Evolutionary conservation across 2,113 vertebrate species (phyloP).

Genomic region (Neodontobutis hainanensis): DNA sequence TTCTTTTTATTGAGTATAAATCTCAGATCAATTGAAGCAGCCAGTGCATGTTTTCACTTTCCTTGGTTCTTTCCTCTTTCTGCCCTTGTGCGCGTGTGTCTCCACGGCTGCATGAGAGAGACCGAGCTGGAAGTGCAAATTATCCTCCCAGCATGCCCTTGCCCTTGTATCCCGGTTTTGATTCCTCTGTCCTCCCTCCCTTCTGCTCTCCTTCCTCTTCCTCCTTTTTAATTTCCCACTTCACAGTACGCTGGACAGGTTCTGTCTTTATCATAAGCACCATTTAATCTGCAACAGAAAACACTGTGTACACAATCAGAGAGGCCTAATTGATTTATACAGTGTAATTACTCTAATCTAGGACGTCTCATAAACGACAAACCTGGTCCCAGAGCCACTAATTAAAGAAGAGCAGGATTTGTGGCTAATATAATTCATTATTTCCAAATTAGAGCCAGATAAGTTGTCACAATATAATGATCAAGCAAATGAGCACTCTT

Average conservation of each 20-base stretch:
- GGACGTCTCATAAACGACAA: slow-evolving; percentile 68
- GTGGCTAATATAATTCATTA: slow-evolving; percentile 75
- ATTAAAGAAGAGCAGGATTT: slow-evolving; percentile 73
- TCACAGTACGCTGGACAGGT: slow-evolving; percentile 59
- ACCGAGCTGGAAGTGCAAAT: slow-evolving; percentile 66
- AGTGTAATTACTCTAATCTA: slow-evolving; percentile 69
- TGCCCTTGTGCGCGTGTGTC: slow-evolving; percentile 69
- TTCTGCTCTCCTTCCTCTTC: slow-evolving; percentile 25
- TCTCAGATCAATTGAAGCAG: not conserved
- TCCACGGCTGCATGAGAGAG: slow-evolving; percentile 67
- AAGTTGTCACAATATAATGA: slow-evolving; percentile 69
- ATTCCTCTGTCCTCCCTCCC: slow-evolving; percentile 50
- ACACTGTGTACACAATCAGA: slow-evolving; percentile 64
- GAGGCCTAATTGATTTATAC: slow-evolving; percentile 73
- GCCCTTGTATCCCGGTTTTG: slow-evolving; percentile 61
- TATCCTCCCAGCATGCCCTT: slow-evolving; percentile 70
- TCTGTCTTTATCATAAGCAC: slow-evolving; percentile 61
- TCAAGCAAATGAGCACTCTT: slow-evolving; percentile 56
- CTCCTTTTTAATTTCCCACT: slow-evolving; percentile 50
- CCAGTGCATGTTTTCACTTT: not conserved
- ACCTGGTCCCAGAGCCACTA: slow-evolving; percentile 69
- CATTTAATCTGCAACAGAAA: slow-evolving; percentile 71
- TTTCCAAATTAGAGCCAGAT: slow-evolving; percentile 69
- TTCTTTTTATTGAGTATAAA: not conserved
- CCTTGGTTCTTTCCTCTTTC: slow-evolving; percentile 67